These are phyloP conservation scores for Dicycla oo DNA, from an alignment of 2,888 invertebrate genomes.

Conservation along the genomic window DNA sequence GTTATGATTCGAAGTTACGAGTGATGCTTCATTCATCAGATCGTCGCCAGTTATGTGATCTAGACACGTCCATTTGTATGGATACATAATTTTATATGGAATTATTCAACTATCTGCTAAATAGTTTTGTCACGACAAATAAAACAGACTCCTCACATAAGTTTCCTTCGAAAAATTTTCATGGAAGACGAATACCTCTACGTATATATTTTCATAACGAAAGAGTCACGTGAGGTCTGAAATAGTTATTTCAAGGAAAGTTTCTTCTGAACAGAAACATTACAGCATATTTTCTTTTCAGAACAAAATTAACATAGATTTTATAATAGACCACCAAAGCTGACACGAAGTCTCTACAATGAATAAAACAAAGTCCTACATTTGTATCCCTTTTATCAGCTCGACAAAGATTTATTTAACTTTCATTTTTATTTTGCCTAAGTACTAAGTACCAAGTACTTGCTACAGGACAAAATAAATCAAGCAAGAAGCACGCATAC, in stretches of 20 bases:
- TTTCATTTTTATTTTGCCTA: too few species aligned
- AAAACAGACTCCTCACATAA: background rate
- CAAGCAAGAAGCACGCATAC: slow-evolving; percentile 4
- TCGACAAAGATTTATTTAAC: background rate
- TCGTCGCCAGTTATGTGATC: background rate
- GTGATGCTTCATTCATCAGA: slow-evolving; percentile 25
- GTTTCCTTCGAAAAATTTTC: background rate
- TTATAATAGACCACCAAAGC: background rate
- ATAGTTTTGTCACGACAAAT: too few species aligned
- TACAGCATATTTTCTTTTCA: background rate
- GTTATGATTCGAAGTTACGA: background rate
- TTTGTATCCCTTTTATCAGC: background rate
- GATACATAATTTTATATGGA: background rate
- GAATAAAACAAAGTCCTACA: background rate
- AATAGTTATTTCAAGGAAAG: too few species aligned
- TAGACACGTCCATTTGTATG: background rate
- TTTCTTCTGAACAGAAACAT: background rate
- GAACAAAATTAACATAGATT: background rate
- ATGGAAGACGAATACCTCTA: background rate
- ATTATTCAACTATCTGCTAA: background rate
- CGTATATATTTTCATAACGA: background rate
- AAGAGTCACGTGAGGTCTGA: too few species aligned
- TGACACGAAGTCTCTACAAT: background rate
- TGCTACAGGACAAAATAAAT: background rate
- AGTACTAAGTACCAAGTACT: too few species aligned